Percentiles rank a stretch among this genome's conserved stretches.
These are phyloP conservation scores for Phymastichus coffea DNA, from an alignment of 1,140 invertebrate genomes.

Conservation along the genomic window DNA sequence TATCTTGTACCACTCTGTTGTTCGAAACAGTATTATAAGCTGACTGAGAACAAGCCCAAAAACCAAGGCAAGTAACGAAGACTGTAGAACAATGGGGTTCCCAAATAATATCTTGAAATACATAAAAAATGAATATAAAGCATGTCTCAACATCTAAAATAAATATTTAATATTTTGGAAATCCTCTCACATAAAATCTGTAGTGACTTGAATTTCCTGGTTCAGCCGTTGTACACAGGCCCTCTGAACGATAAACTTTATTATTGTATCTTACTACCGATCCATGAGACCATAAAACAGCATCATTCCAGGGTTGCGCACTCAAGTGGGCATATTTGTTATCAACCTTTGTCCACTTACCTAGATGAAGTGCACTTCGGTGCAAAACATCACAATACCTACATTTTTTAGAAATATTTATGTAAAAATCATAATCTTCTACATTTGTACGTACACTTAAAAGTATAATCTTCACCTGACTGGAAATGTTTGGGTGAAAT, in stretches of 20 bases:
- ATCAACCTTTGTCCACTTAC: constrained; percentile 78
- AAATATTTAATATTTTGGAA: background rate
- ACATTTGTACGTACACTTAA: background rate
- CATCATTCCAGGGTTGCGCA: constrained; percentile 71
- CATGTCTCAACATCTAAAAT: constrained; percentile 6
- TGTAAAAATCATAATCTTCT: constrained; percentile 26
- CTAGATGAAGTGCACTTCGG: constrained; percentile 84
- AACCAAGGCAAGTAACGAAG: constrained; percentile 72
- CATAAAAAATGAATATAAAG: constrained; percentile 30
- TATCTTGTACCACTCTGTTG: constrained; percentile 88
- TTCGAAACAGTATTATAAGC: constrained; percentile 73
- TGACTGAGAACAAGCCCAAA: constrained; percentile 73
- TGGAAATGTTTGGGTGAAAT: constrained; percentile 75
- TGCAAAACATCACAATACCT: constrained; percentile 88
- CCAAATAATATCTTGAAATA: constrained; percentile 78
- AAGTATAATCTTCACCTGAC: constrained; percentile 51
- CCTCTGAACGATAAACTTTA: constrained; percentile 77
- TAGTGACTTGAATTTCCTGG: constrained; percentile 80
- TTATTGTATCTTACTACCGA: constrained; percentile 77
- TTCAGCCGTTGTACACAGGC: constrained; percentile 70
- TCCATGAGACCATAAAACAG: constrained; percentile 74
- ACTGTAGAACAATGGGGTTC: constrained; percentile 81
- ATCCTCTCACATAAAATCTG: constrained; percentile 76
- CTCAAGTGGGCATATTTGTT: constrained; percentile 63
- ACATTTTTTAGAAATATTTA: constrained; percentile 27